Base-by-base conservation (phyloP, 2,888 invertebrate genomes). In the Chironomus riparius region DNA sequence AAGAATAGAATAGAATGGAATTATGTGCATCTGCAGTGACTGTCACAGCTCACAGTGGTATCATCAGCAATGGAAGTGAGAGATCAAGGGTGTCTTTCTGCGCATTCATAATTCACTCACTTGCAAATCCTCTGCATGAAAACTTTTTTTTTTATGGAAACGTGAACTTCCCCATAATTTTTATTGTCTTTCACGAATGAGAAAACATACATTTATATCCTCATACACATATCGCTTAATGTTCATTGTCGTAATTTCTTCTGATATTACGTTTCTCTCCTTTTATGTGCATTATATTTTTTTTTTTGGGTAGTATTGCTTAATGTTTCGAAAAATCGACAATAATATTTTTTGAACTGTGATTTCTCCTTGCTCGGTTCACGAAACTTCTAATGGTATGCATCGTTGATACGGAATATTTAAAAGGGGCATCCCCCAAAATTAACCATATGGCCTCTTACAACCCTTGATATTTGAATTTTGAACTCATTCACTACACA, bases 271-370 rank as follows among this genome's bases (percentile, higher is more conserved):
- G 10, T 38, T 38, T 56, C 7, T 56, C 15, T 56, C 18, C 56
- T 56, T 56, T 18, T 56, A 18, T 18, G 56, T 56, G 18, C 15
- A 7, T 56, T n/a, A n/a, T n/a, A n/a, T 50, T 50, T 3, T n/a
- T 50, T 50, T 15, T 50, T 50, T n/a, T 50, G 50, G 50, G 15
- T 50, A 56, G 50, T 22, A 70, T 70, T 72, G 72, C 61, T 72
- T 72, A 72, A 72, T 72, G 72, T 72, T 22, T 38, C 62, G 72
- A 61, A 61, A 72, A 72, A 62, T 72, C 72, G 72, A 62, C 72
- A 61, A 72, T 72, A 72, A 72, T 38, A 38, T 38, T 72, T 72
- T 72, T 50, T 72, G 72, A 72, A 50, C 70, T 70, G 22, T 70
- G 70, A 70, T 70, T 50, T 24, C n/a, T 22, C 18, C 48, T 24